Evolutionary conservation across 2,797 vertebrate genomes (phyloP).

Genomic region (Rhinophrynus dorsalis): DNA sequence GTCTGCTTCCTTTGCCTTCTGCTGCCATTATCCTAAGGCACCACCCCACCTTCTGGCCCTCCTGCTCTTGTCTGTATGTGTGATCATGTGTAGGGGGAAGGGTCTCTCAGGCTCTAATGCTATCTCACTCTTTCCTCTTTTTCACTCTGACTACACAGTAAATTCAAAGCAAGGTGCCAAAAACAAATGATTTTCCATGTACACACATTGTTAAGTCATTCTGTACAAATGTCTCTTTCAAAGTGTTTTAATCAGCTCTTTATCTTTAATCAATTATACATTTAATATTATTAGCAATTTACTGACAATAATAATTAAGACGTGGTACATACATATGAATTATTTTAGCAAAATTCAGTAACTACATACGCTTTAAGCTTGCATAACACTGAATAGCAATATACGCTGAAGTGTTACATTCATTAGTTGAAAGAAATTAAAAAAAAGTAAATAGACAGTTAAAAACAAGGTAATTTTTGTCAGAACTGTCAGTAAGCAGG

Average conservation of each 20-base stretch:
- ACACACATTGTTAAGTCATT: conserved; percentile 23
- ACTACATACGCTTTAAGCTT: too few species aligned
- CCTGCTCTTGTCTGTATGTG: conserved; percentile 83
- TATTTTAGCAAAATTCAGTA: too few species aligned
- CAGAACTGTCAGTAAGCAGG: too few species aligned
- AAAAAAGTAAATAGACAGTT: too few species aligned
- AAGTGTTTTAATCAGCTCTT: background rate
- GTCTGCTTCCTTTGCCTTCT: conserved; percentile 97
- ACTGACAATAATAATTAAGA: too few species aligned
- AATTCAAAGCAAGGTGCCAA: conserved; percentile 28
- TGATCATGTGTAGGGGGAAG: conserved; percentile 59
- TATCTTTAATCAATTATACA: background rate
- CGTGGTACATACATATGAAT: too few species aligned
- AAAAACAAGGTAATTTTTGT: too few species aligned
- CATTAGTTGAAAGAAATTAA: too few species aligned
- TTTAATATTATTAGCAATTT: too few species aligned
- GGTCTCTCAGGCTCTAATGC: conserved; percentile 19
- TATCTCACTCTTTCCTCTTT: conserved; percentile 25
- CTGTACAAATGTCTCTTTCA: background rate
- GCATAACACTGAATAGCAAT: too few species aligned
- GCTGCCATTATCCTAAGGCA: conserved; percentile 94
- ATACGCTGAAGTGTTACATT: too few species aligned
- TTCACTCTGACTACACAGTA: conserved; percentile 17
- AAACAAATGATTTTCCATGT: conserved; percentile 32
- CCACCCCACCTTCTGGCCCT: conserved; percentile 96